A percentile compares a stretch with the other conserved stretches of the same genome.
Conservation (phyloP, 2,797 vertebrate species). For the Phoebastria nigripes region DNA sequence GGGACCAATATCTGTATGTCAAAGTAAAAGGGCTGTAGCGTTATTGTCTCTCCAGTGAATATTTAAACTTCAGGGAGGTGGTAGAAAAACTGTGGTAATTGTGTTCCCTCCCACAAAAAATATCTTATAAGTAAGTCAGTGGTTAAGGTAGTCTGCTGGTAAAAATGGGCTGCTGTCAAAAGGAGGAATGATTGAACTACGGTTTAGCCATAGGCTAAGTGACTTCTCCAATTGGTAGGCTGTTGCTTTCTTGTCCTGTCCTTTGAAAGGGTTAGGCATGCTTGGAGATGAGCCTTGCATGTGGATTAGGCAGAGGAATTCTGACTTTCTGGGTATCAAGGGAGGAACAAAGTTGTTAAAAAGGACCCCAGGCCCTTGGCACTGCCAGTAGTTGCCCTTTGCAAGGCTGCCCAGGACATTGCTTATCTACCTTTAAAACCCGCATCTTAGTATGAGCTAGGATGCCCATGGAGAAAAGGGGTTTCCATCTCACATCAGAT, state of each 20-base stretch:
- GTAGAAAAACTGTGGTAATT: neutral
- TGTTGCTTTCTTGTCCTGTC: neutral
- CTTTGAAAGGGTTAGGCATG: neutral
- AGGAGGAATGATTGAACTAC: neutral
- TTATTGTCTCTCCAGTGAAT: neutral
- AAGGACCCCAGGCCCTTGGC: neutral
- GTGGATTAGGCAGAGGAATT: neutral
- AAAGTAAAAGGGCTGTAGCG: neutral
- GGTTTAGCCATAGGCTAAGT: neutral
- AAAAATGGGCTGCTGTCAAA: neutral
- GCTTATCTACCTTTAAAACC: neutral
- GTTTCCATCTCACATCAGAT: neutral
- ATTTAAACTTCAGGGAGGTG: neutral
- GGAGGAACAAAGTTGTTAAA: neutral
- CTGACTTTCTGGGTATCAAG: neutral
- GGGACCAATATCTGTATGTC: neutral
- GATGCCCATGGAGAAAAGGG: neutral
- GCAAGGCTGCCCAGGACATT: neutral
- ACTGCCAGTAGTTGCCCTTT: neutral
- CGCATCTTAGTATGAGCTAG: neutral
- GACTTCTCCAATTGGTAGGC: neutral
- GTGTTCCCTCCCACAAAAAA: neutral
- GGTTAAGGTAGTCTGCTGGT: neutral
- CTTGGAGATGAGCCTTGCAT: neutral
- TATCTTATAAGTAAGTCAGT: neutral